Percentiles rank a stretch among this genome's conserved stretches.
phyloP scores from a whole-genome alignment of 2,797 vertebrate species.

The Scolopax rusticola region DNA sequence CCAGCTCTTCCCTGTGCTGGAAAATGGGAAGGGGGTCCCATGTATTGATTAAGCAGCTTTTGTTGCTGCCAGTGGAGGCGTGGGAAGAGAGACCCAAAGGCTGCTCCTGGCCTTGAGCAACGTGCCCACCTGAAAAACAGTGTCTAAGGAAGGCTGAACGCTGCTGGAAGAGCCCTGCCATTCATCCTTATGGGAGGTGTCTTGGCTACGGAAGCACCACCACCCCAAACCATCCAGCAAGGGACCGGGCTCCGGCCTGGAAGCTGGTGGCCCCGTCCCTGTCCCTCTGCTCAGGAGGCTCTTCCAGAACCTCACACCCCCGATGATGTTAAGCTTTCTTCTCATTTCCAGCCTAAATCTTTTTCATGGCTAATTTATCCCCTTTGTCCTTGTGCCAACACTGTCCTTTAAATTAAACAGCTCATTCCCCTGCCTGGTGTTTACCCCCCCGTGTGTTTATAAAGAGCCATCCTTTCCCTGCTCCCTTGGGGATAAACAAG shows the following conservation, averaged over 20 bases:
- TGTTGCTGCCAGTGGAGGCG: background rate
- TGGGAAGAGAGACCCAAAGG: background rate
- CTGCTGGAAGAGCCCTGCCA: background rate
- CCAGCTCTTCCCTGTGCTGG: background rate
- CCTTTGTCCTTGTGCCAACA: background rate
- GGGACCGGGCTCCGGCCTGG: background rate
- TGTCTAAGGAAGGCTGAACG: background rate
- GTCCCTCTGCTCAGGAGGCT: background rate
- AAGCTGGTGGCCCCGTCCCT: background rate
- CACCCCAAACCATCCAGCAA: fast-evolving
- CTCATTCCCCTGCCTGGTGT: background rate
- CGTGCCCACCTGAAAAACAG: background rate
- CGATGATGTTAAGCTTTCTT: background rate
- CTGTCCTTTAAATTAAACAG: background rate
- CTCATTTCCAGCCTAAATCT: background rate
- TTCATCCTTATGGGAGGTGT: background rate
- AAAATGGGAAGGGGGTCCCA: background rate
- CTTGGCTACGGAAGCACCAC: background rate
- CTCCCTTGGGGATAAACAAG: background rate
- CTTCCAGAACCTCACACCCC: background rate
- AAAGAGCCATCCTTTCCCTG: background rate
- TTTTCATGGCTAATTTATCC: background rate
- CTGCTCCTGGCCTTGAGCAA: background rate
- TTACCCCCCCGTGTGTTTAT: background rate
- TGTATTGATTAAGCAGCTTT: background rate